Evolutionary conservation across 2,113 vertebrate species (phyloP).

Genomic region (Elachura formosa): DNA sequence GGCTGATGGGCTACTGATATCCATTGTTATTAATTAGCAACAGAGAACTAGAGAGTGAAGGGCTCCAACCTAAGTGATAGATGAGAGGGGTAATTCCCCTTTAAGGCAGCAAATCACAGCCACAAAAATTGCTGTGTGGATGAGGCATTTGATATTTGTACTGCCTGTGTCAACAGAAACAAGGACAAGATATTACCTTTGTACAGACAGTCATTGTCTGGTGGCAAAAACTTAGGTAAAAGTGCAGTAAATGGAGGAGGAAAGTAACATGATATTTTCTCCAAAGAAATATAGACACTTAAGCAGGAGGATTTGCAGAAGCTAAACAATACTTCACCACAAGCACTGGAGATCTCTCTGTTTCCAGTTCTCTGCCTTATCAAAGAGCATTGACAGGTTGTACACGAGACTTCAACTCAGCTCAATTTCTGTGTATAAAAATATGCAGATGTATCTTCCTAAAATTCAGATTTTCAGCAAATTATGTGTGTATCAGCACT

Average conservation of each 20-base stretch:
- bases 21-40: neutral
- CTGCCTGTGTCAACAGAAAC: neutral
- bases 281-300: neutral
- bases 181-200: neutral
- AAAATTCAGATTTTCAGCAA: constrained; percentile 8
- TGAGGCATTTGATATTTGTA: neutral
- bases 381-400: neutral
- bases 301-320: neutral
- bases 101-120: neutral
- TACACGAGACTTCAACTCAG: neutral
- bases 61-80: neutral
- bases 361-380: neutral
- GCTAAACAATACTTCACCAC: neutral
- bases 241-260: neutral
- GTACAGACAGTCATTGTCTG: neutral
- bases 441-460: neutral
- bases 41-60: neutral
- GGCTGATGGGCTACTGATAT: neutral
- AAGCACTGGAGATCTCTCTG: neutral
- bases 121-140: neutral
- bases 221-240: neutral
- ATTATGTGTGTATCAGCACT: neutral
- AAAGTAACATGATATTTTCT: neutral
- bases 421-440: neutral
- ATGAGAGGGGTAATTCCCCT: neutral